Base-by-base conservation (phyloP, 2,113 vertebrate genomes). In the Setophaga kirtlandii region DNA sequence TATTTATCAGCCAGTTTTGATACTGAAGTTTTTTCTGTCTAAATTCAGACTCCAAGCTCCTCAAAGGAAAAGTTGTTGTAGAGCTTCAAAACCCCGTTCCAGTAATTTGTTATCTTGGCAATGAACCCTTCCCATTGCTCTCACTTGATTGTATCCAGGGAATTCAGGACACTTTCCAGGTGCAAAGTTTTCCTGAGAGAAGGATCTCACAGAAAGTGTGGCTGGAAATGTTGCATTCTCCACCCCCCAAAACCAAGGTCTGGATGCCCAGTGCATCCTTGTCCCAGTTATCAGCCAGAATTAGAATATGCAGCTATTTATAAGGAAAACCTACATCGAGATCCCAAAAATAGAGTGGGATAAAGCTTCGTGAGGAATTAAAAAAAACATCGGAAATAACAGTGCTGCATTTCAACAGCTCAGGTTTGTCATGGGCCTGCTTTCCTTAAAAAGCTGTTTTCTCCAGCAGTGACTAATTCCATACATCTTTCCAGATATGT, bases 221-320 rank as follows among this genome's bases (percentile, higher is more conserved):
- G 3, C 42, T 90, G 63, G n/a, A 80, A 83, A 39, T 18, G 33
- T 69, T 64, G 44, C 47, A 33, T 24, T 59, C 33, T 86, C 63
- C 53, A 49, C 7, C 2, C 7, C 7, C 4, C 16, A 30, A 58
- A 87, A 59, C 30, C 42, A 59, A 86, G 44, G 55, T 77, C 71
- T 92, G 86, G 83, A 58, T 93, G 60, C 78, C 90, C 82, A 95
- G 79, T 1, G 13, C 90, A 92, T 83, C 59, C 69, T 83, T 67
- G 94, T 78, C 95, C 95, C 78, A 95, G 20, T 96, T 97, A 88
- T 47, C 42, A 88, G 79, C 2, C 50, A 47, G 63, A 93, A 81
- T 92, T 92, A 88, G 75, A 96, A 93, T 92, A 95, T 67, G 71
- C 64, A 65, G 73, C 83, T 97, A 96, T 97, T 95, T 95, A 94